Percentiles rank a stretch among this genome's conserved stretches.
Conservation (phyloP, 1,140 invertebrate genomes). For the Bombus polaris region DNA sequence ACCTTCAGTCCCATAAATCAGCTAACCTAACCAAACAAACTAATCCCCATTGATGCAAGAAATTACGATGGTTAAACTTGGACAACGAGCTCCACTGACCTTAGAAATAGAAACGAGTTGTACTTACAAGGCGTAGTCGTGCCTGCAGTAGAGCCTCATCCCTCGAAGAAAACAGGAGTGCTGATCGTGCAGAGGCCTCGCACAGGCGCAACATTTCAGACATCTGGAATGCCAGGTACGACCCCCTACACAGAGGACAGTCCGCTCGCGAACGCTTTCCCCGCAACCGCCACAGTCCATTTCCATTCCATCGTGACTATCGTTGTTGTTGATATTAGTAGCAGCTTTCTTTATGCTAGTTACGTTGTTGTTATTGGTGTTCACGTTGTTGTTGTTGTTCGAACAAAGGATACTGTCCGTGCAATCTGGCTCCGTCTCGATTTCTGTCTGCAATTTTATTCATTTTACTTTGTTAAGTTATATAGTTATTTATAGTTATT, state of each 20-base stretch:
- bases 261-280: slow-evolving; percentile 78
- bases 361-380: slow-evolving; percentile 31
- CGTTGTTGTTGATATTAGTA: slow-evolving; percentile 26
- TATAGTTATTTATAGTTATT: too few species aligned
- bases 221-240: slow-evolving; percentile 81
- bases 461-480: too few species aligned
- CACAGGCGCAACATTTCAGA: slow-evolving; percentile 80
- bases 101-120: slow-evolving; percentile 29
- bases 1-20: background rate
- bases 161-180: slow-evolving; percentile 80
- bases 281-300: slow-evolving; percentile 82
- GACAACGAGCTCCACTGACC: background rate
- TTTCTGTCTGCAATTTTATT: slow-evolving; percentile 67
- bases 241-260: slow-evolving; percentile 79
- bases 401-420: slow-evolving; percentile 60
- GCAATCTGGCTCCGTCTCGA: slow-evolving; percentile 66
- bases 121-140: slow-evolving; percentile 81
- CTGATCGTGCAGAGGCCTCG: slow-evolving; percentile 79
- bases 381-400: slow-evolving; percentile 58
- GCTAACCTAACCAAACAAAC: background rate
- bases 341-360: slow-evolving; percentile 31
- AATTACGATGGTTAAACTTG: background rate
- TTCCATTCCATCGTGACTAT: slow-evolving; percentile 69
- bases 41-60: background rate
- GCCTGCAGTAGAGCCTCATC: slow-evolving; percentile 79